These are phyloP conservation scores for Drosophila suzukii DNA, from an alignment of 1,140 invertebrate species.

Conservation along the genomic window DNA sequence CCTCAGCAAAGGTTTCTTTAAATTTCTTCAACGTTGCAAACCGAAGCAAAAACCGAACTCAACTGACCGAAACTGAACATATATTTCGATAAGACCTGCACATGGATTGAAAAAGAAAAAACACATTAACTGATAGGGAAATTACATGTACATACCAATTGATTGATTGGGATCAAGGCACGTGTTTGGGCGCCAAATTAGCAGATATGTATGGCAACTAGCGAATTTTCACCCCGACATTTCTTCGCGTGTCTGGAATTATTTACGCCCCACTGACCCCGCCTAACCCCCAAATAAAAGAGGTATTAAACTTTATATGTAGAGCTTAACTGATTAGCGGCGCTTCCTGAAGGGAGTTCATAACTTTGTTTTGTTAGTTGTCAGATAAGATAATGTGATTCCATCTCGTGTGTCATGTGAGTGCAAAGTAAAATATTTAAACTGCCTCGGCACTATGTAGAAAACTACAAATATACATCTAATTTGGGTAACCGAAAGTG, in stretches of 20 bases:
- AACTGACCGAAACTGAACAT: constrained; percentile 26
- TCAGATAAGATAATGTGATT: constrained; percentile 40
- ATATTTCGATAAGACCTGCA: not conserved
- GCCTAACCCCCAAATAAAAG: constrained; percentile 26
- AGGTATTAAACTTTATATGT: constrained; percentile 11
- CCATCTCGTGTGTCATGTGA: constrained; percentile 45
- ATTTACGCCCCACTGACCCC: constrained; percentile 44
- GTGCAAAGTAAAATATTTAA: constrained; percentile 53
- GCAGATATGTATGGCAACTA: constrained; percentile 18
- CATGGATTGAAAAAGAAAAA: constrained; percentile 1
- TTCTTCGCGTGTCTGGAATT: constrained; percentile 2
- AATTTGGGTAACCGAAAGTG: constrained; percentile 4
- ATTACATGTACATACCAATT: constrained; percentile 20
- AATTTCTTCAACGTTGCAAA: constrained; percentile 27
- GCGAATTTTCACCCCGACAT: not conserved
- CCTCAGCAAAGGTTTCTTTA: constrained; percentile 21
- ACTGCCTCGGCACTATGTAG: constrained; percentile 5
- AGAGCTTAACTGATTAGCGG: constrained; percentile 24
- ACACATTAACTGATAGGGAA: constrained; percentile 32
- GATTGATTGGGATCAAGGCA: constrained; percentile 43
- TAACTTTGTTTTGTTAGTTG: constrained; percentile 40
- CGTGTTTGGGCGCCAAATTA: constrained; percentile 14
- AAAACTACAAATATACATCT: constrained; percentile 16
- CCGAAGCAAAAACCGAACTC: constrained; percentile 25
- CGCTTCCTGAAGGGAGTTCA: constrained; percentile 53